Base-by-base conservation (phyloP, 2,113 vertebrate species). In the Ameiurus melas region DNA sequence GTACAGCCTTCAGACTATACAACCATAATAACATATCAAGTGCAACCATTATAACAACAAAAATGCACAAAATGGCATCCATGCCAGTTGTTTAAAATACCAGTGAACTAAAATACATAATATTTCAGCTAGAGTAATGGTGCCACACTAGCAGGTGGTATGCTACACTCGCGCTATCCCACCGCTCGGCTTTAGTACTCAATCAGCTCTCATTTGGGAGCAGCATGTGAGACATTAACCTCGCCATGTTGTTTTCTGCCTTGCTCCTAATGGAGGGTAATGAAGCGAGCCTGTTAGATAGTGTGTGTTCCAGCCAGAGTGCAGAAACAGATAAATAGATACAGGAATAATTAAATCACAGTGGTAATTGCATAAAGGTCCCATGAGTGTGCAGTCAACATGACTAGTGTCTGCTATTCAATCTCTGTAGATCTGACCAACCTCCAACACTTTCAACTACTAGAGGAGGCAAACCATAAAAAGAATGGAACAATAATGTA, bases 181-280 rank as follows among this genome's bases (percentile, higher is more conserved):
- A 85, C 2, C 19, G 43, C 88, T 68, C 30, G 57, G 88, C 62
- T 87, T 87, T 53, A 83, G 73, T 89, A 85, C 88, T 90, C 89
- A 91, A 89, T 91, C 88, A 91, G 78, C 82, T 86, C 83, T 91
- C 85, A 83, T 90, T 87, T 86, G 73, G 80, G 88, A 83, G 83
- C 90, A 55, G 86, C 88, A 88, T 90, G 83, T 66, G 88, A 88
- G 89, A 87, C 90, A 91, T 91, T 90, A 91, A 90, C 90, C 89
- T 92, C 88, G 68, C 89, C 75, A 68, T 83, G 90, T 89, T 91
- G 90, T 91, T 90, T 88, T 89, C 87, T 80, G 90, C 90, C 75
- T 86, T 22, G 60, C 85, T 78, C 66, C 60, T 93, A 93, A 93
- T 93, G 90, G 88, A 89, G 85, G 91, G 91, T 93, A 93, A 92